Conservation (phyloP, 2,113 vertebrate species). For the Taurulus bubalis region DNA sequence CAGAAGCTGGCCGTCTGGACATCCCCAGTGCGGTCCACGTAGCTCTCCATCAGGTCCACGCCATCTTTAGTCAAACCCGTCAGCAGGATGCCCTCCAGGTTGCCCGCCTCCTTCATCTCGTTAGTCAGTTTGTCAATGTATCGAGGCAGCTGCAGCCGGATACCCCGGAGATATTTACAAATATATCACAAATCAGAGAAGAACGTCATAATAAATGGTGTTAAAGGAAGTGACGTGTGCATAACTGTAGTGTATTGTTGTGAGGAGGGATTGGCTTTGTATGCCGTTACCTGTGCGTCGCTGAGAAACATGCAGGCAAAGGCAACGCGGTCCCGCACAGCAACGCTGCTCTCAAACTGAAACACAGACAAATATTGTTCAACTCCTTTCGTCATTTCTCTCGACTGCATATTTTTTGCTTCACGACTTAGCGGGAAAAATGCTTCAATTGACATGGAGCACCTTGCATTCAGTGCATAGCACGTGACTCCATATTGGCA, state of each 20-base stretch:
- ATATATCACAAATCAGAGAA: not conserved
- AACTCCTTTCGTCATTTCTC: not conserved
- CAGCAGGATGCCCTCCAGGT: slow-evolving; percentile 96
- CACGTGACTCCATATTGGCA: not conserved
- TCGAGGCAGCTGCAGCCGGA: slow-evolving; percentile 86
- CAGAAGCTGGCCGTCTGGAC: slow-evolving; percentile 99
- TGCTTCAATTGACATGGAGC: not conserved
- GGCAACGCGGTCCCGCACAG: slow-evolving; percentile 95
- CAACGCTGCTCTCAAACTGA: slow-evolving; percentile 93
- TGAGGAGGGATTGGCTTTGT: not conserved
- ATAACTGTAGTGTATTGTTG: not conserved
- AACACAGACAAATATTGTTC: slow-evolving; percentile 32
- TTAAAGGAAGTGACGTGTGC: not conserved
- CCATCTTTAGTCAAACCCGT: slow-evolving; percentile 97
- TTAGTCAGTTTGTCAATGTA: slow-evolving; percentile 96
- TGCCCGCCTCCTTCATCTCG: slow-evolving; percentile 97
- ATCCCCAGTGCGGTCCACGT: slow-evolving; percentile 95
- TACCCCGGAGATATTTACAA: not conserved
- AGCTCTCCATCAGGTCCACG: slow-evolving; percentile 98
- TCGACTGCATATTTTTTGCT: not conserved
- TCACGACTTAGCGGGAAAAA: not conserved
- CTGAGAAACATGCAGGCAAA: slow-evolving; percentile 98
- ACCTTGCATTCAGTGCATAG: not conserved
- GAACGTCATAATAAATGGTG: not conserved
- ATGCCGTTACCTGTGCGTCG: slow-evolving; percentile 90